A percentile compares a stretch with the other conserved stretches of the same genome.
Evolutionary conservation across 2,888 invertebrate species (phyloP).

Genomic region (Pammene fasciana): DNA sequence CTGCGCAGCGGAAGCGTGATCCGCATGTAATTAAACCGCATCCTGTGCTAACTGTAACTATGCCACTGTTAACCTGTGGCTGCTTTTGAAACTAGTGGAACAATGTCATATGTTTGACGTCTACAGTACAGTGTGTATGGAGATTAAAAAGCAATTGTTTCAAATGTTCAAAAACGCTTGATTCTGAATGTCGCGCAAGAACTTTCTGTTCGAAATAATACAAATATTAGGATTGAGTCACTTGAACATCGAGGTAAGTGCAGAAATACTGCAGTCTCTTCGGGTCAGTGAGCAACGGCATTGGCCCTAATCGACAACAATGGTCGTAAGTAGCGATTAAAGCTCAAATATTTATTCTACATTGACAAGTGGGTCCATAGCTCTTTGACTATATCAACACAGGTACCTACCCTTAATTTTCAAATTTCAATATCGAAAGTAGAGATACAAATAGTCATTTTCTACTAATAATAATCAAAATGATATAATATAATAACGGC

Average conservation of each 20-base stretch:
- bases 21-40: slow-evolving; percentile 43
- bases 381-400: not conserved
- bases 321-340: not conserved
- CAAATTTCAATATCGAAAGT: no score
- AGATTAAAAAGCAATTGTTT: no score
- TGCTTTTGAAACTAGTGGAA: slow-evolving; percentile 1
- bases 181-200: not conserved
- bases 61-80: slow-evolving; percentile 8
- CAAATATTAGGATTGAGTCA: not conserved
- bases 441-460: no score
- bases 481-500: no score
- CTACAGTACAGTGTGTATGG: no score
- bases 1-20: slow-evolving; percentile 42
- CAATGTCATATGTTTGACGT: not conserved
- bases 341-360: slow-evolving; percentile 6
- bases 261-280: not conserved
- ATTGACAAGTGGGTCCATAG: not conserved
- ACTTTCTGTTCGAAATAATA: not conserved
- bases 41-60: slow-evolving; percentile 42
- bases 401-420: no score
- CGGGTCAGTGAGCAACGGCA: slow-evolving; percentile 9
- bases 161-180: no score
- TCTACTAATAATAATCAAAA: no score
- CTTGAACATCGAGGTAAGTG: slow-evolving; percentile 2
- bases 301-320: slow-evolving; percentile 3